Percentiles rank a stretch among this genome's conserved stretches.
Evolutionary conservation across 1,140 invertebrate species (phyloP).

Genomic region (Sitophilus oryzae): DNA sequence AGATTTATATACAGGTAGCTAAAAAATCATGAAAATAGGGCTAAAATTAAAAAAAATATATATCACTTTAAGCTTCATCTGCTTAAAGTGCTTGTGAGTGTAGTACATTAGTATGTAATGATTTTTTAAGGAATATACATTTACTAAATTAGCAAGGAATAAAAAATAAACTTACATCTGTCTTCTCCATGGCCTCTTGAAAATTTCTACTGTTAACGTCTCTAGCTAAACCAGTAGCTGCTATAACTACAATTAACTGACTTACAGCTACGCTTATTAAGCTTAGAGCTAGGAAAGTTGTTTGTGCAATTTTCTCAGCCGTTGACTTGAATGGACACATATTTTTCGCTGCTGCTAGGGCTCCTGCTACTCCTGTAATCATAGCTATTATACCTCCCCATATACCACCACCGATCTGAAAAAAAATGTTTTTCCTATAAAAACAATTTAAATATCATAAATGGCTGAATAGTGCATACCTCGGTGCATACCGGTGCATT

Average conservation of each 20-base stretch:
- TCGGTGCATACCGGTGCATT: too few relatives aligned
- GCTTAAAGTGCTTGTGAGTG: too few relatives aligned
- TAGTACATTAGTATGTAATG: too few relatives aligned
- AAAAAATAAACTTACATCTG: slow-evolving; percentile 16
- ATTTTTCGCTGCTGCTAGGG: slow-evolving; percentile 52
- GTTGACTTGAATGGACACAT: slow-evolving; percentile 48
- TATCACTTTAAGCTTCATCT: too few relatives aligned
- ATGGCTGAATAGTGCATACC: too few relatives aligned
- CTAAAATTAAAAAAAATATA: too few relatives aligned
- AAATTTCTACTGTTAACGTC: slow-evolving; percentile 42
- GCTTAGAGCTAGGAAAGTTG: slow-evolving; percentile 53
- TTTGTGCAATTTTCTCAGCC: slow-evolving; percentile 47
- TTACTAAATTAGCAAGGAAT: neutral
- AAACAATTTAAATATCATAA: too few relatives aligned
- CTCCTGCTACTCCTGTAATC: slow-evolving; percentile 50
- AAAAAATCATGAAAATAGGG: too few relatives aligned
- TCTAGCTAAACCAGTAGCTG: slow-evolving; percentile 53
- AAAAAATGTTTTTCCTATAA: too few relatives aligned
- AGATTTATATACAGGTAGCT: too few relatives aligned
- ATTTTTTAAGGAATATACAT: too few relatives aligned
- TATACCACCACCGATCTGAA: slow-evolving; percentile 51
- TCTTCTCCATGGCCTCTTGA: slow-evolving; percentile 18
- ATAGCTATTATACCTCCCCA: slow-evolving; percentile 56
- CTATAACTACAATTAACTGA: slow-evolving; percentile 54
- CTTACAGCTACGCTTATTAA: slow-evolving; percentile 52